A percentile compares a stretch with the other conserved stretches of the same genome.
Conservation (phyloP, 2,797 vertebrate genomes). For the Phrynocephalus vlangalii region DNA sequence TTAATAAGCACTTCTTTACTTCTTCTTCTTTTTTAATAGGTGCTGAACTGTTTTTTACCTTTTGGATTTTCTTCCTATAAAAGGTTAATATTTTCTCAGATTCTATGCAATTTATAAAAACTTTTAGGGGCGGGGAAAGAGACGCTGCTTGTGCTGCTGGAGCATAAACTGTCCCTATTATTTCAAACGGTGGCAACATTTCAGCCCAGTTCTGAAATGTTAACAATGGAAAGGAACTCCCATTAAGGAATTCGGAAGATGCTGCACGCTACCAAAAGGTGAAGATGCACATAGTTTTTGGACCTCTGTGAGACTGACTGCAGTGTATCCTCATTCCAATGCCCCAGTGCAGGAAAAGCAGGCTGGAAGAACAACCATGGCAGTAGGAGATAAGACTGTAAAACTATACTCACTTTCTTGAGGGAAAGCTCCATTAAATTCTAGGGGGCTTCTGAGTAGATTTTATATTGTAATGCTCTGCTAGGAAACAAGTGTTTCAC, state of each 20-base stretch:
- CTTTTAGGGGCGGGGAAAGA: slow-evolving; percentile 32
- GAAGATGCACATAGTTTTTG: slow-evolving; percentile 17
- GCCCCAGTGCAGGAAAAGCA: slow-evolving; percentile 22
- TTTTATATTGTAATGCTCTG: slow-evolving; percentile 33
- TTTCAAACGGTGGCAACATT: slow-evolving; percentile 27
- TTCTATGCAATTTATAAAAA: slow-evolving; percentile 61
- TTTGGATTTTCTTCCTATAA: slow-evolving; percentile 69
- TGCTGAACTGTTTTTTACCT: slow-evolving; percentile 72
- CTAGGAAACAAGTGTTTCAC: slow-evolving; percentile 36
- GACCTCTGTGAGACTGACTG: slow-evolving; percentile 33
- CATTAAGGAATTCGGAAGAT: slow-evolving; percentile 21
- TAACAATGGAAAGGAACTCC: background rate
- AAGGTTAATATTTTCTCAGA: slow-evolving; percentile 69
- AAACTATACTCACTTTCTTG: background rate
- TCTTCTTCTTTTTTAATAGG: slow-evolving; percentile 60
- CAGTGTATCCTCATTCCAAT: slow-evolving; percentile 46
- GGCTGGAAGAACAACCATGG: slow-evolving; percentile 56
- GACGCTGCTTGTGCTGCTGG: slow-evolving; percentile 45
- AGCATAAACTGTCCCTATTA: slow-evolving; percentile 42
- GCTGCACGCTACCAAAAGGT: background rate
- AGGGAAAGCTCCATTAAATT: background rate
- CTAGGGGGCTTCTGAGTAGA: background rate
- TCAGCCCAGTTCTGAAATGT: slow-evolving; percentile 18
- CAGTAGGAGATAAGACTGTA: slow-evolving; percentile 54
- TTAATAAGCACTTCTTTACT: slow-evolving; percentile 67